Conservation (phyloP, 2,888 invertebrate species). For the Noctuana brunneofusca region DNA sequence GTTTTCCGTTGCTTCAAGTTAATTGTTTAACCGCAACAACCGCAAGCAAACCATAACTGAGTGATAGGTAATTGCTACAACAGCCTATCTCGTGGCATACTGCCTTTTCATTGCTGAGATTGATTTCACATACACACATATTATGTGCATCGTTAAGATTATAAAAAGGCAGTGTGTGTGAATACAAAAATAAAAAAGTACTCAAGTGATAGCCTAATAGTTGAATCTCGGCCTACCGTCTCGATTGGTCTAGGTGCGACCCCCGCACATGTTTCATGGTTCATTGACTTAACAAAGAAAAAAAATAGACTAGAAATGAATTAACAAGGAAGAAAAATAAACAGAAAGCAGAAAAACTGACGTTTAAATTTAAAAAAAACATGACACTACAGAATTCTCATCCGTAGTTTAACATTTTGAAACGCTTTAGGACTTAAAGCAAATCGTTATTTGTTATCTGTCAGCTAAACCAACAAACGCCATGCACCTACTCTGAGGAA, state of each 20-base stretch:
- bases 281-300: no score
- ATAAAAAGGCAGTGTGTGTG: no score
- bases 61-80: not conserved
- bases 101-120: not conserved
- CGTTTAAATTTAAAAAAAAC: no score
- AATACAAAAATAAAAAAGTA: no score
- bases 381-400: not conserved
- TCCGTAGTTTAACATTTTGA: not conserved
- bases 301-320: no score
- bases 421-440: not conserved
- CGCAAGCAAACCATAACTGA: not conserved
- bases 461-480: constrained; percentile 5
- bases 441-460: constrained; percentile 7
- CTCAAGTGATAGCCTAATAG: no score
- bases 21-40: constrained; percentile 8
- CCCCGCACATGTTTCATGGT: no score
- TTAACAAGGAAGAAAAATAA: no score
- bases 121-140: not conserved
- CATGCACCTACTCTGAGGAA: not conserved
- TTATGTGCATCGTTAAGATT: no score
- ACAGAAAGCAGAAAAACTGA: no score
- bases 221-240: no score
- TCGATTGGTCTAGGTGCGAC: no score
- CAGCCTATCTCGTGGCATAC: not conserved
- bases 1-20: constrained; percentile 5